A percentile compares a stretch with the other conserved stretches of the same genome.
These are phyloP conservation scores for Drosophila mayri DNA, from an alignment of 1,140 invertebrate genomes.

Conservation along the genomic window DNA sequence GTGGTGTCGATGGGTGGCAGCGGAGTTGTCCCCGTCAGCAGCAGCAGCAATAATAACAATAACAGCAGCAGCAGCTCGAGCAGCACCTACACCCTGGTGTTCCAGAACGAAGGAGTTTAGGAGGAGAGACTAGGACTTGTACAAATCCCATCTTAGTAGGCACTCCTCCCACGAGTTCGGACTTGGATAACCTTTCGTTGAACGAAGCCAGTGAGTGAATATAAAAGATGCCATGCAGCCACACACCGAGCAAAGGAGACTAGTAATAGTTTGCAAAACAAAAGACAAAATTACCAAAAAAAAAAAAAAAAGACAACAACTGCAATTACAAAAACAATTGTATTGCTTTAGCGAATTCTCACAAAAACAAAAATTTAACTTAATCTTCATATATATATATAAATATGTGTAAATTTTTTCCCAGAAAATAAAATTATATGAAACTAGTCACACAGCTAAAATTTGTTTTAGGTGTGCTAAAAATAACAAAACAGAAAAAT, in stretches of 20 bases:
- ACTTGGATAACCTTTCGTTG: constrained; percentile 33
- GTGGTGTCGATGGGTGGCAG: not conserved
- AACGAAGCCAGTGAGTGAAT: constrained; percentile 24
- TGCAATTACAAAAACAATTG: constrained; percentile 51
- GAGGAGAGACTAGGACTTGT: constrained; percentile 52
- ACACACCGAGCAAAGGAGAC: constrained; percentile 8
- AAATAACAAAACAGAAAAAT: not conserved
- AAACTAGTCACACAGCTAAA: constrained; percentile 68
- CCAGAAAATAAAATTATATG: constrained; percentile 51
- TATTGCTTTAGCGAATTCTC: constrained; percentile 80
- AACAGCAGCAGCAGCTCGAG: constrained; percentile 51
- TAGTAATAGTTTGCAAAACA: constrained; percentile 66
- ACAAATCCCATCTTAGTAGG: constrained; percentile 58
- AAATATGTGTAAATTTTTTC: constrained; percentile 54
- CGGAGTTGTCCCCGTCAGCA: constrained; percentile 7
- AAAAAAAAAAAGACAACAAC: not conserved
- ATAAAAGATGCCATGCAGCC: not conserved
- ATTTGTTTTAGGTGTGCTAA: constrained; percentile 64
- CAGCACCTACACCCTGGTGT: constrained; percentile 79
- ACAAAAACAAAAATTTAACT: constrained; percentile 34
- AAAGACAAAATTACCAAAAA: constrained; percentile 28
- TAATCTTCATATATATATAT: constrained; percentile 39
- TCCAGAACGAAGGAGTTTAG: constrained; percentile 64
- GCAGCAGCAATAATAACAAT: constrained; percentile 14
- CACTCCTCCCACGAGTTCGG: constrained; percentile 16